Evolutionary conservation across 2,888 invertebrate genomes (phyloP), one percentile per base, ranked within the genome.

Genomic region (Ptilodon capucinus): DNA sequence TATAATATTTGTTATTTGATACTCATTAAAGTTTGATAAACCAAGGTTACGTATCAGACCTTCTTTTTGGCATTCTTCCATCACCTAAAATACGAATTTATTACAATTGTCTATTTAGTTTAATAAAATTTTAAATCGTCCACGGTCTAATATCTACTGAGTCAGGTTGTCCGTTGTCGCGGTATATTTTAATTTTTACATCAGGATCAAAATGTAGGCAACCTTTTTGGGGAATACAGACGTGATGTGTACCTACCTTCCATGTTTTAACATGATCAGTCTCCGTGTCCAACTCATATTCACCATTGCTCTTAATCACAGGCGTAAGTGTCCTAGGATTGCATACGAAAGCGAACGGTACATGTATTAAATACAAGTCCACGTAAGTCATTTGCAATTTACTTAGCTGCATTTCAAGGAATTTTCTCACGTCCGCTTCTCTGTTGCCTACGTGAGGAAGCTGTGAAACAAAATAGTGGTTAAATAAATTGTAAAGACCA

Each of bases 331-430:
- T 91, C 11, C 85, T 79, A 34, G 92, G 84, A 63, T 94, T 91
- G 61, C 92, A 91, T 42, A 83, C 73, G 62, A 95, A 93, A 5
- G 93, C 93, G 68, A 95, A 93, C 0, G 96, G 96, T 80, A 94
- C 94, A 69, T 97, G 97, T 50, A 96, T 92, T 21, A 97, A 89
- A 72, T 96, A 96, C 58, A 97, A 91, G 68, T 97, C 96, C 2
- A 97, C 87, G 73, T 96, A 96, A 53, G 92, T 91, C 55, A 95
- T 75, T 56, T 94, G 92, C 43, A 97, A 81, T 35, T 89, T 92
- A 44, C 90, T 71, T 36, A 97, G 81, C 4, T 95, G 96, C 48
- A 93, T 71, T 40, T 92, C 91, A 23, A 95, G 72, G 69, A 93
- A 95, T 57, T 92, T 92, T 57, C 92, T 92, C 0, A 96, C 95